Conservation (phyloP, 1,140 invertebrate genomes). For the Nymphalis io region DNA sequence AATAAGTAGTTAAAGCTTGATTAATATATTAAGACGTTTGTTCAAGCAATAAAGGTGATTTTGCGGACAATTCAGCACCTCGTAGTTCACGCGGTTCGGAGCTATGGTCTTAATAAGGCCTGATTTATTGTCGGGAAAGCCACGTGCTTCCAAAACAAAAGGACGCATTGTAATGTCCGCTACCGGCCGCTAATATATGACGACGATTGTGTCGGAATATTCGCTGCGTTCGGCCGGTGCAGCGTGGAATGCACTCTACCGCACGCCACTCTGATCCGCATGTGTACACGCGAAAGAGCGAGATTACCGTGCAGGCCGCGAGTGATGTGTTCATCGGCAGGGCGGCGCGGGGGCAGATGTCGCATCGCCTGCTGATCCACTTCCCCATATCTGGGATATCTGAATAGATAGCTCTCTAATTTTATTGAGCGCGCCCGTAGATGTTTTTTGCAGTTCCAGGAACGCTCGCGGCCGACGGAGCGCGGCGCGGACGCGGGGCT, state of each 20-base stretch:
- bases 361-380: constrained; percentile 43
- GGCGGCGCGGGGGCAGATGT: constrained; percentile 44
- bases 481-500: neutral
- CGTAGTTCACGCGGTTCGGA: neutral
- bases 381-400: constrained; percentile 60
- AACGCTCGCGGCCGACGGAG: constrained; percentile 34
- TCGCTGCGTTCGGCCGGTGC: constrained; percentile 28
- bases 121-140: constrained; percentile 30
- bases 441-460: constrained; percentile 56
- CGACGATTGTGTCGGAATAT: constrained; percentile 34
- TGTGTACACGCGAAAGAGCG: neutral
- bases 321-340: constrained; percentile 38
- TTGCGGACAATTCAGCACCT: constrained; percentile 1
- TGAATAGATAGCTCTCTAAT: constrained; percentile 66
- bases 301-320: neutral
- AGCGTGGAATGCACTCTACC: constrained; percentile 18
- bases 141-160: constrained; percentile 37
- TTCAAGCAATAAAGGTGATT: neutral
- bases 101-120: constrained; percentile 35
- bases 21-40: neutral
- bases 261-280: neutral
- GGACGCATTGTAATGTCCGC: constrained; percentile 37
- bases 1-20: no score
- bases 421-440: constrained; percentile 47
- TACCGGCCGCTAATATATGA: constrained; percentile 39